Evolutionary conservation across 2,113 vertebrate species (phyloP), one percentile per base, ranked within the genome.

Genomic region (Raja brachyura): DNA sequence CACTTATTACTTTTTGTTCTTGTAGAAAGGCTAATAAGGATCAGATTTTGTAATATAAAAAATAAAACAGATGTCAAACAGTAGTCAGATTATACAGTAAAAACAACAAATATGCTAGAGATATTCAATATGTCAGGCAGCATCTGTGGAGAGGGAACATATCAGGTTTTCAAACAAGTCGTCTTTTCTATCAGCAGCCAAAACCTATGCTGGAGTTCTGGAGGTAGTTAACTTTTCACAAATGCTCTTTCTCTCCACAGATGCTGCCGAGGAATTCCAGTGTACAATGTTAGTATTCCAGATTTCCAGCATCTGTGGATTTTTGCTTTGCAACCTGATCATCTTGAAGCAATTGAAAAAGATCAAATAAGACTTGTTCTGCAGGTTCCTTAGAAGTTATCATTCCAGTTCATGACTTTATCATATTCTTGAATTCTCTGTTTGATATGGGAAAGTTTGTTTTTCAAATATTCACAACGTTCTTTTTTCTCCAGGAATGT

Each of bases 381-480:
- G 28, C 20, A 4, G 48, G 39, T 22, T 18, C 14, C 39, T 11
- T 92, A 92, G 11, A 13, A 97, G 5, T 96, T 96, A 10, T 97
- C 94, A 86, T 98, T 98, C 98, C 99, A 99, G 74, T 97, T 97
- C 97, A 96, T 99, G 94, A 99, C 94, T 95, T 97, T 97, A 95
- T 98, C 97, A 93, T 99, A 99, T 95, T 99, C 98, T 93, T 98
- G 97, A 95, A 99, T 99, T 95, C 96, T 97, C 95, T 98, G 97
- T 94, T 99, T 99, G 95, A 99, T 99, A 94, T 99, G 98, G 56
- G 98, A 98, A 70, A 99, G 98, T 94, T 99, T 99, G 94, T 95
- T 99, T 95, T 99, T 99, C 5, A 99, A 95, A 94, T 99, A 99
- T 94, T 99, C 98, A 95, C 98, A 99, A 48, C 98, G 96, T 8